A percentile compares a stretch with the other conserved stretches of the same genome.
Evolutionary conservation across 2,113 vertebrate species (phyloP).

Genomic region (Hymenochirus boettgeri): DNA sequence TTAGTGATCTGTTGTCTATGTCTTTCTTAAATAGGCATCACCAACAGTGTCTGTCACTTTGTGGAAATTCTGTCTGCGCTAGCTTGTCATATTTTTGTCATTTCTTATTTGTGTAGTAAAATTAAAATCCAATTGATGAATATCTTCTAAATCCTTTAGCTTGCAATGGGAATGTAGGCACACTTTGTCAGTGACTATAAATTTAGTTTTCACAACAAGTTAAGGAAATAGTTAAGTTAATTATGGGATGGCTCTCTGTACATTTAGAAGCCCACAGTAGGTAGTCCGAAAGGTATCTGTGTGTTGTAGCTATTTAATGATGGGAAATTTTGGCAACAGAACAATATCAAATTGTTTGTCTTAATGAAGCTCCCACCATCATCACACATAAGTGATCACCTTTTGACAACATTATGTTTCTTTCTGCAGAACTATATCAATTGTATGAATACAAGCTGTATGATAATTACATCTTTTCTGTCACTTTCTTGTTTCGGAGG

Average conservation of each 20-base stretch:
- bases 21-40: too few species aligned
- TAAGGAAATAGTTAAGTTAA: background rate
- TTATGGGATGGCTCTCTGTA: background rate
- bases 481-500: constrained; percentile 43
- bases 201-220: background rate
- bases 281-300: background rate
- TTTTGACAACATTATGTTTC: constrained; percentile 47
- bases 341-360: constrained; percentile 18
- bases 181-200: background rate
- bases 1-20: too few species aligned
- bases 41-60: too few species aligned
- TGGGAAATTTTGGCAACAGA: constrained; percentile 1
- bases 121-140: too few species aligned
- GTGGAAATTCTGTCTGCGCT: too few species aligned
- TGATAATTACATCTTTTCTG: constrained; percentile 49
- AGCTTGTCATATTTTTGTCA: too few species aligned
- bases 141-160: too few species aligned
- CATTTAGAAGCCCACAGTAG: background rate
- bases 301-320: background rate
- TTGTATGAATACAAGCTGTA: constrained; percentile 49
- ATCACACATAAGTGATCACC: background rate
- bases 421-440: constrained; percentile 38
- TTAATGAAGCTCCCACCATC: background rate
- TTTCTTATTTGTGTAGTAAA: too few species aligned
- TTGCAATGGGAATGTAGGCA: too few species aligned